Base-by-base conservation (phyloP, 2,797 vertebrate genomes). In the Allobates femoralis region DNA sequence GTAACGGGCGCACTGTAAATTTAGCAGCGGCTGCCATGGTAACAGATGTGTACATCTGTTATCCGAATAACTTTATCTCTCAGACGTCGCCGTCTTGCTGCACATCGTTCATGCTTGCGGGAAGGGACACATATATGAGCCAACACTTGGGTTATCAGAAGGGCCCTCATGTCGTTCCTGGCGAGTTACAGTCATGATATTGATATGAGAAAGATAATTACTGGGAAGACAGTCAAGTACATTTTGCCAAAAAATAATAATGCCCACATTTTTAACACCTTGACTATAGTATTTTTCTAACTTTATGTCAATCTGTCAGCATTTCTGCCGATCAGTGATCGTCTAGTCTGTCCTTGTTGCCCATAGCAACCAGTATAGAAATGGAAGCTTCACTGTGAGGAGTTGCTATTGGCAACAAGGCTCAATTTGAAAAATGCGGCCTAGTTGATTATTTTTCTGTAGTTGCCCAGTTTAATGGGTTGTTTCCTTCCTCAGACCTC, bases 31-130 rank as follows among this genome's bases (percentile, higher is more conserved):
- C 55, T 46, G 55, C 81, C 81, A n/a, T 83, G 69, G 81, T 62
- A 83, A 83, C 81, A 83, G 81, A 83, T 83, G 81, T 83, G 81
- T 83, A 83, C 81, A 83, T 83, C 69, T 83, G 81, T 34, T 56
- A 74, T 74, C 50, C 41, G 56, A 30, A 83, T 83, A 83, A 83
- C 69, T 83, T 74, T 83, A 60, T 83, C 67, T 37, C 50, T 50
- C 53, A 46, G 69, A 50, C 55, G 15, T 15, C 53, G 30, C 19
- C 34, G 81, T 75, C 53, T 74, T 32, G n/a, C 69, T 26, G 55
- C 26, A 58, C 81, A 46, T 73, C 41, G 74, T 64, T 81, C 19
- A 19, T 75, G 34, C 56, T 14, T 26, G 2, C 71, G n/a, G 3
- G 15, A 50, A 50, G 14, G 37, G 71, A 50, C 23, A 74, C 23